Evolutionary conservation across 2,797 vertebrate genomes (phyloP).

Genomic region (Champsocephalus esox): DNA sequence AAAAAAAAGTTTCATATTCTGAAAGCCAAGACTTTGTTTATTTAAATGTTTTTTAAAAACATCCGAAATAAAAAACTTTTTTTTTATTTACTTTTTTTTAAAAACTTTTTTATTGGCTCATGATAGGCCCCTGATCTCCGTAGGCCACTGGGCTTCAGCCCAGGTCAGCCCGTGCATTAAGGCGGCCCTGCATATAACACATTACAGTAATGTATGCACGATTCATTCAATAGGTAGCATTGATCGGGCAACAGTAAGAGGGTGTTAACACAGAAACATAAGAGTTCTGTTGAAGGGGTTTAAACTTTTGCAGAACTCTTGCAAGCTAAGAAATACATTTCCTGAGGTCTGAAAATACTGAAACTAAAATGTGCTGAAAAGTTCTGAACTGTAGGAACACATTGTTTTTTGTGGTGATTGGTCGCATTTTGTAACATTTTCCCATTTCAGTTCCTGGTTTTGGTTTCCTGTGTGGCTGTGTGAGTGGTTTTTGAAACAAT

Average conservation of each 20-base stretch:
- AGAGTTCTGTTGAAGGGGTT: background rate
- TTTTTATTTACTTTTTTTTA: no score
- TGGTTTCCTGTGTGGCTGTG: slow-evolving; percentile 29
- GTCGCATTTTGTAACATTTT: slow-evolving; percentile 29
- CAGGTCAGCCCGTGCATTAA: no score
- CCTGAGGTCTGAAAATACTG: background rate
- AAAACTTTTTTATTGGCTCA: no score
- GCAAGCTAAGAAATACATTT: background rate
- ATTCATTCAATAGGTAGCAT: background rate
- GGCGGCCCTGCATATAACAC: background rate
- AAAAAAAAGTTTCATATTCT: no score
- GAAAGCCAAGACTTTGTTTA: no score
- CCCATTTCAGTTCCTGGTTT: slow-evolving; percentile 18
- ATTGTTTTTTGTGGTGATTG: slow-evolving; percentile 4
- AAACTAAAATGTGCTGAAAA: slow-evolving; percentile 13
- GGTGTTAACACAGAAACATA: background rate
- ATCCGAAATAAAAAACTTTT: no score
- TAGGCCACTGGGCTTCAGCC: no score
- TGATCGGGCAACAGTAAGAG: background rate
- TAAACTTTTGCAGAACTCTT: background rate
- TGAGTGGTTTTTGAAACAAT: slow-evolving; percentile 12
- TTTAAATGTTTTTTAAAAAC: no score
- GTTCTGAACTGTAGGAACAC: background rate
- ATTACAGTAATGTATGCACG: background rate
- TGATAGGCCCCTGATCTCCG: no score